Percentiles rank a stretch among this genome's conserved stretches.
Evolutionary conservation across 2,113 vertebrate genomes (phyloP).

Genomic region (Eonycteris spelaea): DNA sequence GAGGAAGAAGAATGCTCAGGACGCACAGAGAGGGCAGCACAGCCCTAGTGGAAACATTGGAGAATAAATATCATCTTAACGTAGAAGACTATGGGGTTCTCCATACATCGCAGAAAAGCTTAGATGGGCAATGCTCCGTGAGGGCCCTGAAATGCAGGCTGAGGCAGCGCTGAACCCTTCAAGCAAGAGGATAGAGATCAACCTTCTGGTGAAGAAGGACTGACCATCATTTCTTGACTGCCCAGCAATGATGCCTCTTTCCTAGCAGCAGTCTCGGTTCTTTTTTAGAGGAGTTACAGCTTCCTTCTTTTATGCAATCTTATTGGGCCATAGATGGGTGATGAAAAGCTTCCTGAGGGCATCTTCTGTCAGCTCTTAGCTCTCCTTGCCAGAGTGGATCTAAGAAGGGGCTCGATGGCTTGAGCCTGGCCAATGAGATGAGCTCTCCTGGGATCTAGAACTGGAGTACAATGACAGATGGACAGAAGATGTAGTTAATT

Average conservation of each 20-base stretch:
- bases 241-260: background rate
- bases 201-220: background rate
- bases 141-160: background rate
- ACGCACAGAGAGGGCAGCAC: background rate
- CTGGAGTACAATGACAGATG: background rate
- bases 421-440: background rate
- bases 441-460: background rate
- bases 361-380: background rate
- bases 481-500: fast-evolving
- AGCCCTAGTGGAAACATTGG: fast-evolving
- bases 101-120: background rate
- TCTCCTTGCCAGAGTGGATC: background rate
- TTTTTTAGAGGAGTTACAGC: background rate
- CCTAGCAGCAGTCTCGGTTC: background rate
- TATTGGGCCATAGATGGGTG: background rate
- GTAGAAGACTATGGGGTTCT: background rate
- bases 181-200: fast-evolving
- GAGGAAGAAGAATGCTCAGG: background rate
- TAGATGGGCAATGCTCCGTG: background rate
- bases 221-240: no score
- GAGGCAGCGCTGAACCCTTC: background rate
- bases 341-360: background rate
- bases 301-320: background rate
- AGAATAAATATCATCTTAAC: no score
- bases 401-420: no score